A percentile compares a stretch with the other conserved stretches of the same genome.
Conservation (phyloP, 2,888 invertebrate species). For the Cacoxenus indagator region DNA sequence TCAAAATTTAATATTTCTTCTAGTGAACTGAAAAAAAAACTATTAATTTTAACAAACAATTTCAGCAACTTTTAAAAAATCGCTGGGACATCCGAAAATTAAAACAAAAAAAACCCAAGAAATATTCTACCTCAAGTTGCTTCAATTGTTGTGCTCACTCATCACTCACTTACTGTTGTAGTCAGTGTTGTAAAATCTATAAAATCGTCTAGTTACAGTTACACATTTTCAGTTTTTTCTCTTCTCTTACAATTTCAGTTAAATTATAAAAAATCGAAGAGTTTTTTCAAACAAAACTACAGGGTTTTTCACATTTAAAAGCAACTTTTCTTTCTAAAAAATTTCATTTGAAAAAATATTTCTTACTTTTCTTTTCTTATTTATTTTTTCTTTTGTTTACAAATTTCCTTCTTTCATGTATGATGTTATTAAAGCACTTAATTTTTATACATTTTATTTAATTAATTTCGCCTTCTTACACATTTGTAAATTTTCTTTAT, state of each 20-base stretch:
- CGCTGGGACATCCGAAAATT: too few species aligned
- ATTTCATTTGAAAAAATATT: slow-evolving; percentile 16
- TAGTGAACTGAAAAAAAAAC: too few species aligned
- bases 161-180: slow-evolving; percentile 39
- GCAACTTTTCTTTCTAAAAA: slow-evolving; percentile 15
- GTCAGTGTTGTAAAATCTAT: background rate
- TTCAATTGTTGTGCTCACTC: slow-evolving; percentile 36
- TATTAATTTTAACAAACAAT: too few species aligned
- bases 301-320: background rate
- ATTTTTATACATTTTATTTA: slow-evolving; percentile 46
- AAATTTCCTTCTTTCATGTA: slow-evolving; percentile 34
- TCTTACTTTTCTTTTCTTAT: too few species aligned
- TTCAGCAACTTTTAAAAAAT: too few species aligned
- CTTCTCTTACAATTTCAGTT: slow-evolving; percentile 9
- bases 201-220: background rate
- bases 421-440: slow-evolving; percentile 62
- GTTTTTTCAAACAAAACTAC: background rate
- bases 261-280: background rate
- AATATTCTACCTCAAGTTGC: background rate
- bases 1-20: too few species aligned
- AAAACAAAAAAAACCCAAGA: too few species aligned
- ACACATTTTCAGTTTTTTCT: background rate
- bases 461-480: slow-evolving; percentile 33
- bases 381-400: slow-evolving; percentile 29
- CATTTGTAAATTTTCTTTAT: slow-evolving; percentile 23